These are phyloP conservation scores for Chrysaora quinquecirrha DNA, from an alignment of 30 jellyfish, hydroid and myxozoan genomes.

Conservation along the genomic window DNA sequence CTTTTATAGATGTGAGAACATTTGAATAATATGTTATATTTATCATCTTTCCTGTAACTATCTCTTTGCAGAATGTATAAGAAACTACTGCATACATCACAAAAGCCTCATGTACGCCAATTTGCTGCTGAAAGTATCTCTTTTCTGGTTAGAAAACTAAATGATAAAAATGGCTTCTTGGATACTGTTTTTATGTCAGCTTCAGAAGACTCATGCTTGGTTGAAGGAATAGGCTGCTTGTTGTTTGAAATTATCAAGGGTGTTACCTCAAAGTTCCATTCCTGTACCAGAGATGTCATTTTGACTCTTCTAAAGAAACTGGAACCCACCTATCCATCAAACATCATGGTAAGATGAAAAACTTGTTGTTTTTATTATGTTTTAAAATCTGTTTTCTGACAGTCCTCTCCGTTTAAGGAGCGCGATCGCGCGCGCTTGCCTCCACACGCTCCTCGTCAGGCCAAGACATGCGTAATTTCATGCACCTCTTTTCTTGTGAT, in stretches of 20 bases:
- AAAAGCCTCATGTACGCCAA: conserved; percentile 70
- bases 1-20: too few species aligned
- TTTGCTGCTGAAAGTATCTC: conserved; percentile 91
- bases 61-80: conserved; percentile 55
- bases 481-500: too few species aligned
- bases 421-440: too few species aligned
- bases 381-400: neutral
- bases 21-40: too few species aligned
- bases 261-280: conserved; percentile 44
- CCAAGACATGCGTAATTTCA: too few species aligned
- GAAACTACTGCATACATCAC: conserved; percentile 41
- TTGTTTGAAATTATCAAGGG: conserved; percentile 84
- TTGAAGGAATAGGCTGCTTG: conserved; percentile 76
- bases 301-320: conserved; percentile 7
- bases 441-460: too few species aligned
- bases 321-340: neutral
- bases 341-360: neutral
- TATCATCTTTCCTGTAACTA: neutral
- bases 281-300: conserved; percentile 58
- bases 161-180: conserved; percentile 40
- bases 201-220: conserved; percentile 30
- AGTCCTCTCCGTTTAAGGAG: neutral
- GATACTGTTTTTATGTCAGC: conserved; percentile 47
- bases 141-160: conserved; percentile 68
- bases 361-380: neutral